Percentiles rank a stretch among this genome's conserved stretches.
Evolutionary conservation across 2,113 vertebrate genomes (phyloP).

Genomic region (Hydrolagus affinis): DNA sequence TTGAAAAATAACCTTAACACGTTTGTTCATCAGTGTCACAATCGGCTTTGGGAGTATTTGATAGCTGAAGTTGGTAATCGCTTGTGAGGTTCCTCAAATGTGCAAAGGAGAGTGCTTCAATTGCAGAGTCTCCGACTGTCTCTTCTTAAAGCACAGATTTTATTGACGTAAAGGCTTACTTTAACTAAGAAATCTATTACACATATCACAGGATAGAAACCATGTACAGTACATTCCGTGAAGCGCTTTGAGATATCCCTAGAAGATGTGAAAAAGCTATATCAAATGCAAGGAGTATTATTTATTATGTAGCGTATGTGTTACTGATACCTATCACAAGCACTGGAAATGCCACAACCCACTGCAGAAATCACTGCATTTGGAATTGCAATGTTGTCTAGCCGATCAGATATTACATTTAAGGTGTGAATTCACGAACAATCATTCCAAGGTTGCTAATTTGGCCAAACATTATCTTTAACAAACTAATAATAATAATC

Average conservation of each 20-base stretch:
- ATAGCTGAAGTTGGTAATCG: neutral
- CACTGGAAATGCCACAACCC: neutral
- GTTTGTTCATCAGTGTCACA: neutral
- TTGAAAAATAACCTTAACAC: neutral
- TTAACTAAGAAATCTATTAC: slow-evolving; percentile 17
- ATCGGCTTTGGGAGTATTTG: slow-evolving; percentile 4
- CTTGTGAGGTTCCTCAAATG: neutral
- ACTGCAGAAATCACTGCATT: no score
- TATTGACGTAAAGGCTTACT: slow-evolving; percentile 8
- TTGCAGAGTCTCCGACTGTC: neutral
- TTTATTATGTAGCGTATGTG: no score
- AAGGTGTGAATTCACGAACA: neutral
- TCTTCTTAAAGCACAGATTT: slow-evolving; percentile 1
- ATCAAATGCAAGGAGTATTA: no score
- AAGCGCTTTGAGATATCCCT: no score
- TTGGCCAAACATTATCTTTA: no score
- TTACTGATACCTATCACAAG: neutral
- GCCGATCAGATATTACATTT: neutral
- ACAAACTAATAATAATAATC: no score
- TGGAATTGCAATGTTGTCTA: neutral
- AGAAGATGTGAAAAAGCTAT: no score
- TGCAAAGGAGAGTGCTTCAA: neutral
- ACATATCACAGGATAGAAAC: neutral
- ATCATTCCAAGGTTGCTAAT: neutral
- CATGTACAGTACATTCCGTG: neutral